These are phyloP conservation scores for Bradypus variegatus DNA, from an alignment of 2,797 vertebrate species.

Conservation along the genomic window DNA sequence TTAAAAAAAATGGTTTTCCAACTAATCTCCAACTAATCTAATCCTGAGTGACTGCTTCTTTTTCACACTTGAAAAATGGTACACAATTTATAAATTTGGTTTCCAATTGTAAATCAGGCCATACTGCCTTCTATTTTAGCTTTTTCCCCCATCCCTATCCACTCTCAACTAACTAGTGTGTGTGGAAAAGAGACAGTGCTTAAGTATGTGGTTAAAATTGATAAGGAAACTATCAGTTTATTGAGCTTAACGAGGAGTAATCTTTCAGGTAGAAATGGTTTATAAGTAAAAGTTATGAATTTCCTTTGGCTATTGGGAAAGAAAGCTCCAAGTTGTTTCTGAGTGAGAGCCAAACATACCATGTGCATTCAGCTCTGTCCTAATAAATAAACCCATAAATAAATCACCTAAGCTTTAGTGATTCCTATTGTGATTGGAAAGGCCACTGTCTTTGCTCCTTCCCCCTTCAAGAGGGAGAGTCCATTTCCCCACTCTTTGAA, in stretches of 20 bases:
- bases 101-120: not conserved
- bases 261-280: not conserved
- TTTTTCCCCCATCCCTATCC: not conserved
- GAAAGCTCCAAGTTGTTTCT: not conserved
- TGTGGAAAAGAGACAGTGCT: not conserved
- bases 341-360: not conserved
- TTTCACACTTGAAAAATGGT: not conserved
- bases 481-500: not conserved
- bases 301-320: not conserved
- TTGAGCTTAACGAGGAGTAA: not conserved
- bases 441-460: not conserved
- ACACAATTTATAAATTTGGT: not conserved
- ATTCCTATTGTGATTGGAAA: not conserved
- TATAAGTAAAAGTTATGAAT: not conserved
- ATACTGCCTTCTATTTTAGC: not conserved
- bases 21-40: not conserved
- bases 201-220: not conserved
- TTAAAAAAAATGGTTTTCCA: not conserved
- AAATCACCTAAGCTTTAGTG: not conserved
- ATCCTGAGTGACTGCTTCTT: not conserved
- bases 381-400: not conserved
- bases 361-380: not conserved
- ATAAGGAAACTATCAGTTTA: not conserved
- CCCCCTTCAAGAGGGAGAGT: not conserved
- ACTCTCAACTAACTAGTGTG: not conserved